Base-by-base conservation (phyloP, 2,888 invertebrate genomes). In the Drosophila neonasuta region DNA sequence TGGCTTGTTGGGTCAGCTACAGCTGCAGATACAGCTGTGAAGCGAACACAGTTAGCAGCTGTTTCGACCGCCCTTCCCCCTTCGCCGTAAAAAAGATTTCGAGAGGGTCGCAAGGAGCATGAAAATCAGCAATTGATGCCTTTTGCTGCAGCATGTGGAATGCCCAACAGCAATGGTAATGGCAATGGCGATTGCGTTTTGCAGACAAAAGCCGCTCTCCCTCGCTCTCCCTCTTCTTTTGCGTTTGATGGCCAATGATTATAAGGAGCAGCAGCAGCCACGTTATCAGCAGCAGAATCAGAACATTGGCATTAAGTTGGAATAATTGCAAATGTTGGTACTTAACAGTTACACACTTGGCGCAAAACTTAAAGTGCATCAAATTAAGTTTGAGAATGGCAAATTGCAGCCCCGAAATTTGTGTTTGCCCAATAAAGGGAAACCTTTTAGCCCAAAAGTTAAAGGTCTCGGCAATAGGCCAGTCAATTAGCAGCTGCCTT, bases 401-500 rank as follows among this genome's bases (percentile, higher is more conserved):
- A 77, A 77, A 77, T 72, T 72, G 86, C 87, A 80, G 68, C 83
- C 87, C 78, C 83, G 87, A 83, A 83, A 24, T 24, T 83, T 78
- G 84, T 80, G 72, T 87, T 83, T 87, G 69, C 73, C 44, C 32
- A 73, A 58, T 32, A 51, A 5, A 32, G 29, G 10, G 2, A n/a
- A n/a, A 17, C 17, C 55, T 58, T 54, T 45, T 11, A 29, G 39
- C 48, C 56, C 24, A 24, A 24, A 55, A 66, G 84, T 61, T 80
- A 83, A 78, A 83, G 84, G 79, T 55, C 45, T 63, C 57, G 61
- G 51, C 68, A 68, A 67, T 84, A 80, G 80, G 87, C 87, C 72
- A 85, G 67, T 87, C 87, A 81, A 87, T 81, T 81, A 87, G 71
- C 77, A 81, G 80, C 74, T 82, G 79, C 64, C 76, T 68, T 69